Evolutionary conservation across 2,113 vertebrate genomes (phyloP), one percentile per base, ranked within the genome.

Genomic region (Taurulus bubalis): DNA sequence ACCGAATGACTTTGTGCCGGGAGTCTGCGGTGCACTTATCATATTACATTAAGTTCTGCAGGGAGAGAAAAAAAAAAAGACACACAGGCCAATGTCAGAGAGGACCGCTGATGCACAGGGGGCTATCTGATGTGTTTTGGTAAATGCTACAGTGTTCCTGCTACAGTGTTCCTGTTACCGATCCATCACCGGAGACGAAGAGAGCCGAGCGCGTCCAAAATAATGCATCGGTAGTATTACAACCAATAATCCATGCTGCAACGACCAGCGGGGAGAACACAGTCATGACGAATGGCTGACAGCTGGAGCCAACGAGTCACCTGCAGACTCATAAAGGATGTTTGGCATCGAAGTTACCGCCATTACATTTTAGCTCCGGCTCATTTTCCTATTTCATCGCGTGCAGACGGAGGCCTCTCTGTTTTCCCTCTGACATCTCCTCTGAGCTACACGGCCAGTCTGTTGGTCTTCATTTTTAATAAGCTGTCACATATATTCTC

Each of bases 1-100:
- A 87, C 72, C 12, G 32, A 68, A 73, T 77, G 85, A 84, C 83
- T 84, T 79, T 70, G 87, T 64, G 30, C 40, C 34, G 8, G 20
- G 34, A 77, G 71, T 89, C 77, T 82, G 71, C 47, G 34, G n/a
- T 77, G 79, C 79, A 69, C 90, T 85, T 71, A 87, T 91, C 84
- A 75, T 58, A 75, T 94, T 92, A 91, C 92, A 87, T 79, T 59
- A 69, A 82, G 47, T 86, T 83, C 79, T 55, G 69, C 68, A 0
- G 3, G 67, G 40, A 0, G n/a, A 28, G 68, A 63, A 71, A 34
- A 8, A 49, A 18, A 47, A 47, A 47, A 5, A 47, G 16, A 42
- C 63, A 47, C 6, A 62, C 49, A 80, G 51, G 55, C 38, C 64
- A 32, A 8, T 40, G 51, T 81, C 51, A 60, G 4, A 75, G 38